Evolutionary conservation across 1,140 invertebrate species (phyloP).

Genomic region (Lycorma delicatula): DNA sequence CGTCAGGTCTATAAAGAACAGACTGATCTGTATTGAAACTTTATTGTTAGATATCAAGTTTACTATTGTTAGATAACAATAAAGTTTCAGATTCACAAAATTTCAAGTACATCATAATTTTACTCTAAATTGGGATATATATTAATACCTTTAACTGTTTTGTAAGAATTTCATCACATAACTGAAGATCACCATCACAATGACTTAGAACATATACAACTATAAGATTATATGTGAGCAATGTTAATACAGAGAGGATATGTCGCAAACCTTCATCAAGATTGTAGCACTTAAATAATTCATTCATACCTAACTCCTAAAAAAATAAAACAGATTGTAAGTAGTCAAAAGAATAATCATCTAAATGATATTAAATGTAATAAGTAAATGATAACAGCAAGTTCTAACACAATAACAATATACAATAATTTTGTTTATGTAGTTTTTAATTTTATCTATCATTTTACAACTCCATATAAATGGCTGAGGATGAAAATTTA

Average conservation of each 20-base stretch:
- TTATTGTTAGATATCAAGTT: no score
- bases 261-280: conserved; percentile 65
- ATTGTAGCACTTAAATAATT: conserved; percentile 61
- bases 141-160: conserved; percentile 61
- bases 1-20: no score
- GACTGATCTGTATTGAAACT: no score
- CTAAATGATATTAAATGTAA: no score
- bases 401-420: no score
- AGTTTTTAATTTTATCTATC: no score
- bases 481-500: no score
- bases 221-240: conserved; percentile 77
- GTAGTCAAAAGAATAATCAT: no score
- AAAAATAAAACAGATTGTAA: not conserved
- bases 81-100: not conserved
- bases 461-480: no score
- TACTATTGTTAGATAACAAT: not conserved
- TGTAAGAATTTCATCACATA: conserved; percentile 62
- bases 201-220: conserved; percentile 74
- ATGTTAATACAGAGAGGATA: conserved; percentile 73
- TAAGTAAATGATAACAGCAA: no score
- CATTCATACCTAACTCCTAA: conserved; percentile 61
- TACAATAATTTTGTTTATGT: no score
- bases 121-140: conserved; percentile 18
- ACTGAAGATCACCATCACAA: conserved; percentile 64
- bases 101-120: not conserved